A percentile compares a stretch with the other conserved stretches of the same genome.
These are phyloP conservation scores for Astreopora myriophthalma DNA, from an alignment of 64 coral and sea anemone genomes.

Conservation along the genomic window DNA sequence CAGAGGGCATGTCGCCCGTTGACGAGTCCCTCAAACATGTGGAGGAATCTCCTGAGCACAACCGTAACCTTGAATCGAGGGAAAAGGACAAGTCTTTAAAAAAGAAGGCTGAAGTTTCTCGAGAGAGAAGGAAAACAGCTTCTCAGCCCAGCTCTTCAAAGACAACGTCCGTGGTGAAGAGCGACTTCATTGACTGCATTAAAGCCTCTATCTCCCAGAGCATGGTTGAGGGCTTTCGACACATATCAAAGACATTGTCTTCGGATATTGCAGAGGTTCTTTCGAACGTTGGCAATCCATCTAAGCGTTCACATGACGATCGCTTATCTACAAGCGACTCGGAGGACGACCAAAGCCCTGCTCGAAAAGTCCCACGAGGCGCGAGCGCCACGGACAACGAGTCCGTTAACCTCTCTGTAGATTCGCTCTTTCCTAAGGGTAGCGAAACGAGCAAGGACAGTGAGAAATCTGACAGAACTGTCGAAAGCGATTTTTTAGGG, in stretches of 20 bases:
- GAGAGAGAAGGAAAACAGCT: not conserved
- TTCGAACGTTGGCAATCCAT: not conserved
- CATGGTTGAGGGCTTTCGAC: not conserved
- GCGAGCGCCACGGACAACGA: not conserved
- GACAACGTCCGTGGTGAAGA: not conserved
- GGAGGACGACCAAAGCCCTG: not conserved
- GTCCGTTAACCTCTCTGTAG: not conserved
- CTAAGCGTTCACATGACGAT: not conserved
- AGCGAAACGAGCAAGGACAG: not conserved
- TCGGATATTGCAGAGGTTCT: not conserved
- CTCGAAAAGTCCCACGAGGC: not conserved
- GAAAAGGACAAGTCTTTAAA: not conserved
- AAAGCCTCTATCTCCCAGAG: not conserved
- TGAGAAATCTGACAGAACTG: not conserved
- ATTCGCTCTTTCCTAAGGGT: not conserved
- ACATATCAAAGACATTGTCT: not conserved
- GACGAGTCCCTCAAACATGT: not conserved
- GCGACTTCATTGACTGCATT: not conserved
- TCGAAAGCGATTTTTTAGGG: not conserved
- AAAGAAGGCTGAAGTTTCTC: not conserved
- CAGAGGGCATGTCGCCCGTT: not conserved
- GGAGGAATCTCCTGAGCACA: not conserved
- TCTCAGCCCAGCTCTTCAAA: slow-evolving; percentile 1
- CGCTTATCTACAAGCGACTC: slow-evolving; percentile 4
- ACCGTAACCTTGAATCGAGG: too few relatives aligned